Base-by-base conservation (phyloP, 2,113 vertebrate species). In the Ornithorhynchus anatinus region DNA sequence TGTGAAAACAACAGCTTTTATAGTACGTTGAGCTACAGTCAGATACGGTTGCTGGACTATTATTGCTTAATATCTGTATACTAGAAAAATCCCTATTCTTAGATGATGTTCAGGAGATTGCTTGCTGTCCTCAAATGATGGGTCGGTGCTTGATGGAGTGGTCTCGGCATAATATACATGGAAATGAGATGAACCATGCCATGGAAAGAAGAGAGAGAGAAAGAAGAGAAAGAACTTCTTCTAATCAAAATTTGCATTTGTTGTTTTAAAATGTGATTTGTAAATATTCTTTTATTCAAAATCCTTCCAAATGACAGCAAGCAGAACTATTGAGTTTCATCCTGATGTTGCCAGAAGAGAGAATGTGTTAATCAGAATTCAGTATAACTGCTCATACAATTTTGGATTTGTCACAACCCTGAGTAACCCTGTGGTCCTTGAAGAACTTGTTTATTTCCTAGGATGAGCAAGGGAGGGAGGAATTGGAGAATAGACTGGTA, bases 1-100 rank as follows among this genome's bases (percentile, higher is more conserved):
- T 67, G 68, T 52, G 70, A 78, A 80, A 81, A 82, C 77, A 84
- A 82, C 84, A 90, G 83, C 81, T 83, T 87, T 82, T 29, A 65
- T 68, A 72, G 83, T 81, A 81, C 84, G 75, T 83, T 75, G 84
- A 71, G 65, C 79, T 50, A 0, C 65, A 80, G 88, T 87, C 77
- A 61, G 81, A 88, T 61, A 79, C 84, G 38, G 80, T 77, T 85
- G 80, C 71, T 75, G 75, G 81, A 86, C 86, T 85, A 82, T 47
- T 70, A 57, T 68, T 63, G 85, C 57, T 67, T 82, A 69, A 71
- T 62, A 47, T 86, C 77, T 64, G 72, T 45, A 31, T 77, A 47
- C 36, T 78, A 69, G 84, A 82, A 79, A 64, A 59, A 72, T 77
- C 84, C 83, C 68, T 82, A 75, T 78, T 84, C 75, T 81, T 75